Evolutionary conservation across 2,113 vertebrate genomes (phyloP).

Genomic region (Sapajus apella): DNA sequence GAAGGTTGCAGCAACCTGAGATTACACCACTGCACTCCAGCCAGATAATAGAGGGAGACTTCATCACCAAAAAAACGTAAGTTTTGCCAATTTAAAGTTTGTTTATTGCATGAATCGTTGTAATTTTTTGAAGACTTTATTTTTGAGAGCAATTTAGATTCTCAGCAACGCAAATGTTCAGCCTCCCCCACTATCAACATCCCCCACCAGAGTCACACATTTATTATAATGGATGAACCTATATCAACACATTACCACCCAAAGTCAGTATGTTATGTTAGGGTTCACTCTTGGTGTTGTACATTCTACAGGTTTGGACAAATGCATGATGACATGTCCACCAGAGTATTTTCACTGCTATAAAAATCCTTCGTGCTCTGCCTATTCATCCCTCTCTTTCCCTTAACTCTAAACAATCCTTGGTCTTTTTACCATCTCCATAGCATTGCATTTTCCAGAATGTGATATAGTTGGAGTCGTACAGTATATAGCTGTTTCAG

Average conservation of each 20-base stretch:
- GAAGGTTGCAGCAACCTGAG: too few species aligned
- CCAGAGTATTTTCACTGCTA: neutral
- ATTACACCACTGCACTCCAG: too few species aligned
- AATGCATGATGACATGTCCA: neutral
- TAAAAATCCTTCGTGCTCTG: neutral
- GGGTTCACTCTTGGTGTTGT: neutral
- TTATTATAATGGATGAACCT: neutral
- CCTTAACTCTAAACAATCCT: neutral
- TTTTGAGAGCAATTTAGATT: neutral
- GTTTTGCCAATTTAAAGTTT: neutral
- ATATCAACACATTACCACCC: too few species aligned
- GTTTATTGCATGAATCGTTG: neutral
- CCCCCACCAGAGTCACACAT: neutral
- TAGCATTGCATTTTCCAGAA: neutral
- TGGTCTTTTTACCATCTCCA: neutral
- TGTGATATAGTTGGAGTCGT: neutral
- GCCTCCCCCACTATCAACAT: neutral
- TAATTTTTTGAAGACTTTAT: neutral
- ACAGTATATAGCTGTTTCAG: neutral
- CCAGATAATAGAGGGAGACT: too few species aligned
- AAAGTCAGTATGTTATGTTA: neutral
- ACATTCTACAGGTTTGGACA: neutral
- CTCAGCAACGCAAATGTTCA: neutral
- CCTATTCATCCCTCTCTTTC: neutral
- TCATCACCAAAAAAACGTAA: neutral